These are phyloP conservation scores for Zaprionus camerounensis DNA, from an alignment of 1,140 invertebrate species.

Conservation along the genomic window DNA sequence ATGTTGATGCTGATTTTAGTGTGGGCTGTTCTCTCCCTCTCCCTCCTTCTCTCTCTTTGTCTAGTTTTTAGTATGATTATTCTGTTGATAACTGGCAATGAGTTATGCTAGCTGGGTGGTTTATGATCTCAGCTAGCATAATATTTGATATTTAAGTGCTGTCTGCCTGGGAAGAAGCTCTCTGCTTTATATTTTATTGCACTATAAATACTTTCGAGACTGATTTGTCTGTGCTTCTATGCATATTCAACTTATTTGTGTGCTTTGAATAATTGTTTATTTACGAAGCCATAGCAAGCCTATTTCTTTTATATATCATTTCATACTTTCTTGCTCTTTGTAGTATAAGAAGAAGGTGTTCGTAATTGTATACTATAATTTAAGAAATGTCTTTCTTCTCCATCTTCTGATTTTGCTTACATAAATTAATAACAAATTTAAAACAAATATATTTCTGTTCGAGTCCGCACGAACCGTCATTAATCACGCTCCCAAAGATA, in stretches of 20 bases:
- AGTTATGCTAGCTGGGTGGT: constrained; percentile 37
- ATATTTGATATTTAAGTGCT: constrained; percentile 14
- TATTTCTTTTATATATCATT: background rate
- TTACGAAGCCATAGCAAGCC: background rate
- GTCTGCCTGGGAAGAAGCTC: background rate
- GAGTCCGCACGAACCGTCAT: constrained; percentile 72
- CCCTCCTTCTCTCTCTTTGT: background rate
- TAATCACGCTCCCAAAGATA: constrained; percentile 69
- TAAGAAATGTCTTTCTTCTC: constrained; percentile 19
- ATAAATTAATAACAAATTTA: constrained; percentile 80
- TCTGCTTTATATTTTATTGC: background rate
- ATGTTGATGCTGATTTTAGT: constrained; percentile 33
- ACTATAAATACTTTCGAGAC: constrained; percentile 3
- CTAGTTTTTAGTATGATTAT: constrained; percentile 39
- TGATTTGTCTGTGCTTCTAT: background rate
- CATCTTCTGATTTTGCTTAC: constrained; percentile 23
- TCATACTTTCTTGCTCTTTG: background rate
- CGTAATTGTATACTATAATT: constrained; percentile 21
- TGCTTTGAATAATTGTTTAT: background rate
- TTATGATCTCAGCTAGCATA: constrained; percentile 24
- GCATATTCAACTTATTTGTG: too few relatives aligned
- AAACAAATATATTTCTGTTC: constrained; percentile 77
- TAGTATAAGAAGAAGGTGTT: background rate
- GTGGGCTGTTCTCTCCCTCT: constrained; percentile 18
- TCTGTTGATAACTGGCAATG: constrained; percentile 41